A percentile compares a stretch with the other conserved stretches of the same genome.
Evolutionary conservation across 2,888 invertebrate genomes (phyloP).

Genomic region (Lasioglossum oenotherae): DNA sequence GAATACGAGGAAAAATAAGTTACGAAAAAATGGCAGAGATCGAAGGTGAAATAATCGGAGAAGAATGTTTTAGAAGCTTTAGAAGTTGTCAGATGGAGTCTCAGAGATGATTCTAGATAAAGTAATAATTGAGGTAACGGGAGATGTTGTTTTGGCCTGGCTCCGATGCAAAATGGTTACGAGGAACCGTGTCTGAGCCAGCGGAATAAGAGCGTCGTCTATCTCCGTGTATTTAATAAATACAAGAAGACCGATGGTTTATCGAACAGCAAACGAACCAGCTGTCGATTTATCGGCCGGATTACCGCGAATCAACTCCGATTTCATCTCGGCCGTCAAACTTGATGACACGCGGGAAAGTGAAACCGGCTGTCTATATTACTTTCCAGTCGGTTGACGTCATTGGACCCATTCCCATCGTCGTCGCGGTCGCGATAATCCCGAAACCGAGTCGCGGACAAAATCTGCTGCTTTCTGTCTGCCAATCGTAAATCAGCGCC

Average conservation of each 20-base stretch:
- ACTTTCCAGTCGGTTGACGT: slow-evolving; percentile 51
- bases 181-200: neutral
- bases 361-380: slow-evolving; percentile 54
- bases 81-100: neutral
- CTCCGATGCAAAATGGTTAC: neutral
- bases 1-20: too few relatives aligned
- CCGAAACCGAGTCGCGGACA: slow-evolving; percentile 16
- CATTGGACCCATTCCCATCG: slow-evolving; percentile 29
- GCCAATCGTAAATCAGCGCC: neutral
- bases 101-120: neutral
- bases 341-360: slow-evolving; percentile 61
- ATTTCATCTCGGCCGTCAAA: slow-evolving; percentile 54
- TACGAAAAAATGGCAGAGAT: neutral
- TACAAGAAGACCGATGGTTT: slow-evolving; percentile 20
- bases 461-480: neutral
- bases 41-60: neutral
- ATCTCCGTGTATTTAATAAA: slow-evolving; percentile 47
- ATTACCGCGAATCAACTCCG: slow-evolving; percentile 62
- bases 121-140: neutral
- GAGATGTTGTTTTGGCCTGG: neutral
- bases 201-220: slow-evolving; percentile 35
- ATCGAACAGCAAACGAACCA: neutral
- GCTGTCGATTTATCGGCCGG: slow-evolving; percentile 56
- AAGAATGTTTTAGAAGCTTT: neutral
- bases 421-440: slow-evolving; percentile 32